Evolutionary conservation across 2,888 invertebrate species (phyloP), one percentile per base, ranked within the genome.

Genomic region (Cyclophora albipunctata): DNA sequence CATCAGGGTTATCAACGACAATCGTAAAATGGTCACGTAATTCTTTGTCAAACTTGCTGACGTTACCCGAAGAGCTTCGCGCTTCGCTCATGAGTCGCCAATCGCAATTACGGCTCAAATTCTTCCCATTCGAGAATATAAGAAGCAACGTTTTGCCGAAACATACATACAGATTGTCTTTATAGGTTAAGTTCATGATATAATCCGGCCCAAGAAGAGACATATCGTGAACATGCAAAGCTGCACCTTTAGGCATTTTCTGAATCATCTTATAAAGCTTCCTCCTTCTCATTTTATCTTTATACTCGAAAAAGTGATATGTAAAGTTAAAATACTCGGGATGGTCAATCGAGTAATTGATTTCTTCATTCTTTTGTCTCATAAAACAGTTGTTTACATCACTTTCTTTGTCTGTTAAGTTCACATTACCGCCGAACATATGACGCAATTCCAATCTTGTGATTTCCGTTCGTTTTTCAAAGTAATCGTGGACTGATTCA

Each of bases 221-320:
- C 52, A 91, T 91, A 57, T 93, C 91, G 66, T 95, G 95, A 0
- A 91, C 85, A 69, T 95, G 95, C 7, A 95, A 73, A 0, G 91
- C 91, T 0, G 90, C 93, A 3, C 94, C 96, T 79, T 96, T 96
- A 0, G 96, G 96, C 89, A 96, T 90, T 40, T 76, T 77, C 54
- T 90, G 84, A 6, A 96, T 90, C 4, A 94, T 85, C 58, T 90
- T 75, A 66, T 92, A 95, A 0, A 95, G 91, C 54, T 90, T 84
- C 0, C 94, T 93, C 0, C 83, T 60, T 4, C 89, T 81, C 44
- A 95, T 92, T 7, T 81, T 71, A 2, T 87, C 66, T 63, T 90
- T 90, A 2, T 91, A 91, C 2, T 82, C 70, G 66, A 95, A 91
- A 63, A 93, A 93, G 68, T 93, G 93, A 34, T 85, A 84, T 0